Evolutionary conservation across 2,888 invertebrate genomes (phyloP).

Genomic region (Plagodis pulveraria): DNA sequence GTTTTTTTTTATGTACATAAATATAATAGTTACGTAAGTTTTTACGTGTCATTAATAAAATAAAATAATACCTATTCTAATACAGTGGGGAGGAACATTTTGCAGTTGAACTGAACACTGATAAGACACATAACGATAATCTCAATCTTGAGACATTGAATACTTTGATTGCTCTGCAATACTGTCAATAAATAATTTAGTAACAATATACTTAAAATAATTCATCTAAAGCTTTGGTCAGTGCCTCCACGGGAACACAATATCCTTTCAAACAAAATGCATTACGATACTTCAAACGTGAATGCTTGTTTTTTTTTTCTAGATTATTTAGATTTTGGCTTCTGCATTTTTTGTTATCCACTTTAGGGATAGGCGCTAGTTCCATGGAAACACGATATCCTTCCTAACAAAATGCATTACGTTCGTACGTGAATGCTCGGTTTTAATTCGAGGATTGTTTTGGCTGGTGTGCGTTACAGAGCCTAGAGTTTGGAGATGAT

Average conservation of each 20-base stretch:
- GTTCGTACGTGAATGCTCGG: slow-evolving; percentile 17
- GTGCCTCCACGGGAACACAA: not conserved
- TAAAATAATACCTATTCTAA: slow-evolving; percentile 21
- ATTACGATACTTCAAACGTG: slow-evolving; percentile 20
- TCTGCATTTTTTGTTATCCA: slow-evolving; percentile 1
- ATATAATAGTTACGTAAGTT: slow-evolving; percentile 3
- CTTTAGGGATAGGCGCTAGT: too few relatives aligned
- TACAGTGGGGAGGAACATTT: slow-evolving; percentile 6
- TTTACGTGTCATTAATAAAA: slow-evolving; percentile 7
- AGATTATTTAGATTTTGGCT: not conserved
- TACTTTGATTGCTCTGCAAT: slow-evolving; percentile 49
- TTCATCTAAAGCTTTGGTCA: slow-evolving; percentile 25
- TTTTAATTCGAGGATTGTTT: slow-evolving; percentile 12
- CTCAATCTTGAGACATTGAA: slow-evolving; percentile 34
- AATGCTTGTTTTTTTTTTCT: slow-evolving; percentile 4
- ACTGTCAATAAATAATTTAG: slow-evolving; percentile 34
- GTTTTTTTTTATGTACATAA: slow-evolving; percentile 10
- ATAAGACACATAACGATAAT: slow-evolving; percentile 13
- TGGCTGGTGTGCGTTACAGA: not conserved
- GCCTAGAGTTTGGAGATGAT: slow-evolving; percentile 84
- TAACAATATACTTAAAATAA: slow-evolving; percentile 20
- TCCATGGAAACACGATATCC: not conserved
- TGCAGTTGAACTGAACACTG: not conserved
- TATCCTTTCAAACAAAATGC: slow-evolving; percentile 5
- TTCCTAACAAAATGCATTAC: slow-evolving; percentile 17